A percentile compares a stretch with the other conserved stretches of the same genome.
Conservation (phyloP, 1,140 invertebrate genomes). For the Drosophila chauvacae region DNA sequence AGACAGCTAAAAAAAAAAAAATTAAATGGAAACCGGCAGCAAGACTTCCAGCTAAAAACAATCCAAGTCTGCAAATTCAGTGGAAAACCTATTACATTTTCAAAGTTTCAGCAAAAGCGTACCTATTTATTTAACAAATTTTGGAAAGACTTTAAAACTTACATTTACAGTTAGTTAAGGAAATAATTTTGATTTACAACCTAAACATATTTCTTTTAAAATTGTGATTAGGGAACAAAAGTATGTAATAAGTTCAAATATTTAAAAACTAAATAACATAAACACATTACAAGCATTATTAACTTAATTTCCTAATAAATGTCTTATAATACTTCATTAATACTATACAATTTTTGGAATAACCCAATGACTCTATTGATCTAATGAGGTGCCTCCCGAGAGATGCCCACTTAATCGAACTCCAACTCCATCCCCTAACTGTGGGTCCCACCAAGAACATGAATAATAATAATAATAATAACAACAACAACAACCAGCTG, state of each 20-base stretch:
- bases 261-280: too few species aligned
- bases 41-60: constrained; percentile 10
- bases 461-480: neutral
- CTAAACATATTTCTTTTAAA: too few species aligned
- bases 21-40: neutral
- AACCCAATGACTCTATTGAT: constrained; percentile 1
- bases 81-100: neutral
- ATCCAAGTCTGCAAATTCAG: neutral
- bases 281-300: too few species aligned
- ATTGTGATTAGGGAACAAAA: too few species aligned
- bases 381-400: neutral
- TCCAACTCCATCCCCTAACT: constrained; percentile 1
- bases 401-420: constrained; percentile 5
- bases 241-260: too few species aligned
- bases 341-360: neutral
- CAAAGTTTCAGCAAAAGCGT: neutral
- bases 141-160: too few species aligned
- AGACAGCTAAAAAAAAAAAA: constrained; percentile 17
- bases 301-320: too few species aligned
- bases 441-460: constrained; percentile 5
- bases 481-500: constrained; percentile 4
- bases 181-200: too few species aligned
- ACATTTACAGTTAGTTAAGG: too few species aligned
- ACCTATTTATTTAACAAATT: too few species aligned
- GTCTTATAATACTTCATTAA: neutral